These are phyloP conservation scores for Archilochus colubris DNA, from an alignment of 2,113 vertebrate genomes.

Conservation along the genomic window DNA sequence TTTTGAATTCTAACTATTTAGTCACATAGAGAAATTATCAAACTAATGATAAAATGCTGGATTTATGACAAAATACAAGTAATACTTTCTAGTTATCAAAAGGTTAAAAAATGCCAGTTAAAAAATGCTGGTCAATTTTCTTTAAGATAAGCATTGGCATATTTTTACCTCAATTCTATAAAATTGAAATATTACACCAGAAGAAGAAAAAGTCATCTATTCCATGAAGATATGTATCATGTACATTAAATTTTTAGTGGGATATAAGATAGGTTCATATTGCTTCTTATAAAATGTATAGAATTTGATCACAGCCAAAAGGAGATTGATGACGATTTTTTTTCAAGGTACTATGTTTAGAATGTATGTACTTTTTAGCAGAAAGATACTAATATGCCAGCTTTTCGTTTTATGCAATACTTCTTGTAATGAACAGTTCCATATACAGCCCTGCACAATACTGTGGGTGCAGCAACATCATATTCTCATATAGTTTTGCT, in stretches of 20 bases:
- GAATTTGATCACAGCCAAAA: neutral
- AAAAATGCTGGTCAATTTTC: neutral
- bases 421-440: neutral
- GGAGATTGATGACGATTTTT: neutral
- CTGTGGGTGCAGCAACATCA: neutral
- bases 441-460: neutral
- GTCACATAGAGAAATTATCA: neutral
- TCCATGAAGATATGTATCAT: neutral
- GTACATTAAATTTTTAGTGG: neutral
- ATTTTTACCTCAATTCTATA: neutral
- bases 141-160: neutral
- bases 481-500: neutral
- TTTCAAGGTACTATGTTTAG: neutral
- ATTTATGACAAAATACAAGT: slow-evolving; percentile 3
- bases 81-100: neutral
- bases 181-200: neutral
- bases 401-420: neutral
- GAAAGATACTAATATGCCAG: neutral
- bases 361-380: neutral
- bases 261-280: neutral
- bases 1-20: neutral
- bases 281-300: neutral
- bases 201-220: neutral
- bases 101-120: neutral
- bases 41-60: neutral